Conservation (phyloP, 2,113 vertebrate species). For the Platysteira castanea region DNA sequence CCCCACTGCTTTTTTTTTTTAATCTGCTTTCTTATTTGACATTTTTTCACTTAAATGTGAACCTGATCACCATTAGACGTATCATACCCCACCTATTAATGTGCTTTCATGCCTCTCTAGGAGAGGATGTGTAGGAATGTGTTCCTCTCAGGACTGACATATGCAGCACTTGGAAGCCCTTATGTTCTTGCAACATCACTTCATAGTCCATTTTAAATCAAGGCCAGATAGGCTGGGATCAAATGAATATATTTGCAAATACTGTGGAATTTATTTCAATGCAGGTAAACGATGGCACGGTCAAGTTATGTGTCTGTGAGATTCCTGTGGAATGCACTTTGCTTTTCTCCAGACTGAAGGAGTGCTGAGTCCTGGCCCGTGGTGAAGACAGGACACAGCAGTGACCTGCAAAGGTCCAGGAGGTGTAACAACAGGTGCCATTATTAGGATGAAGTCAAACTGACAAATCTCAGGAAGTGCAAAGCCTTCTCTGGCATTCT, state of each 20-base stretch:
- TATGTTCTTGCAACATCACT: rapidly evolving
- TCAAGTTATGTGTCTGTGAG: not conserved
- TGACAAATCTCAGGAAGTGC: not conserved
- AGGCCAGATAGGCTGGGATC: not conserved
- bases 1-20: not conserved
- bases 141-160: not conserved
- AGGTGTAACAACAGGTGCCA: not conserved
- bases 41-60: constrained; percentile 14
- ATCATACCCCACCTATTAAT: not conserved
- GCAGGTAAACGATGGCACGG: not conserved
- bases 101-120: not conserved
- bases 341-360: not conserved
- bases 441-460: not conserved
- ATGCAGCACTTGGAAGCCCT: not conserved
- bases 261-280: not conserved
- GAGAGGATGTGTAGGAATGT: not conserved
- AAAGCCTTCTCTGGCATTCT: not conserved
- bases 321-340: not conserved
- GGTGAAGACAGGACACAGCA: not conserved
- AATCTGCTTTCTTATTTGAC: not conserved
- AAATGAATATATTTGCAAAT: not conserved
- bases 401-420: not conserved
- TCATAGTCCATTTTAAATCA: not conserved
- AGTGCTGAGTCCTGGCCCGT: not conserved
- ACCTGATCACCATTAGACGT: not conserved